Conservation (phyloP, 2,797 vertebrate genomes). For the Rachycentron canadum region DNA sequence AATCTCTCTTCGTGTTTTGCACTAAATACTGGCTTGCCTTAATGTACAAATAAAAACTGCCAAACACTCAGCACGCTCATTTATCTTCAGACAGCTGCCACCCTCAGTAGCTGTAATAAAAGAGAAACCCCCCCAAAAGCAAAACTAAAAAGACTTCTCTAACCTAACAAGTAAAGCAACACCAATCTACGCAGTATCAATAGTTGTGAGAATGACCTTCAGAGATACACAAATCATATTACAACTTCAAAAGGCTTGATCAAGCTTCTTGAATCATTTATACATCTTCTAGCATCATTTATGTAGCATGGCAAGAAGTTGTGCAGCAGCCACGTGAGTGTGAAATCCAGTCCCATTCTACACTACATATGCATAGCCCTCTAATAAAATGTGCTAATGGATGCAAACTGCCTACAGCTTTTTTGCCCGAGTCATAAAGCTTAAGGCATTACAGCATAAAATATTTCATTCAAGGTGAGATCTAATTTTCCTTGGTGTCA, state of each 20-base stretch:
- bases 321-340: slow-evolving; percentile 37
- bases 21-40: slow-evolving; percentile 29
- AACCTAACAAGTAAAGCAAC: slow-evolving; percentile 28
- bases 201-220: slow-evolving; percentile 57
- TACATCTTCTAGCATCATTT: slow-evolving; percentile 19
- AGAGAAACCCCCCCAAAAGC: neutral
- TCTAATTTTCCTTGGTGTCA: slow-evolving; percentile 41
- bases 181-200: slow-evolving; percentile 20
- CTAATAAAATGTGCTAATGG: slow-evolving; percentile 66
- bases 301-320: slow-evolving; percentile 50
- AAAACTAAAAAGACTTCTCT: neutral
- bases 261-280: slow-evolving; percentile 61
- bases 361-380: slow-evolving; percentile 34
- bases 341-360: slow-evolving; percentile 39
- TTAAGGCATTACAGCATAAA: slow-evolving; percentile 46
- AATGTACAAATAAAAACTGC: slow-evolving; percentile 30
- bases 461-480: slow-evolving; percentile 58
- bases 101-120: slow-evolving; percentile 1
- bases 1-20: slow-evolving; percentile 34
- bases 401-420: slow-evolving; percentile 65
- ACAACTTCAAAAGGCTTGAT: slow-evolving; percentile 64
- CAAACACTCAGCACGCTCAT: slow-evolving; percentile 9
- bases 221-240: slow-evolving; percentile 57
- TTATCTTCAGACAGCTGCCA: slow-evolving; percentile 42
- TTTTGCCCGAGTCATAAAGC: slow-evolving; percentile 51